A percentile compares a stretch with the other conserved stretches of the same genome.
These are phyloP conservation scores for Caenorhabditis japonica DNA, from an alignment of 2,888 invertebrate species.

Conservation along the genomic window DNA sequence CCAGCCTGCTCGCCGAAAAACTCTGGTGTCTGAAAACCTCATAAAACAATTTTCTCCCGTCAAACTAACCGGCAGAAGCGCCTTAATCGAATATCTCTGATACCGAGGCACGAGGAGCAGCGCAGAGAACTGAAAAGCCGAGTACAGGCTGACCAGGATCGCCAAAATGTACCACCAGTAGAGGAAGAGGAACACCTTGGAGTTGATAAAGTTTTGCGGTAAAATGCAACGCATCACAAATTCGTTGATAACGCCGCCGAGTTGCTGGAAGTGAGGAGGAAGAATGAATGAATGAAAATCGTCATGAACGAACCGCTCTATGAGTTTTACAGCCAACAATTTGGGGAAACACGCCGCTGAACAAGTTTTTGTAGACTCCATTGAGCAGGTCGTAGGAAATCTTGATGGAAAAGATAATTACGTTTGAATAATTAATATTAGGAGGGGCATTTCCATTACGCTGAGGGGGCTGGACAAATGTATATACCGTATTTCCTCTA, in stretches of 20 bases:
- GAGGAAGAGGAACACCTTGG: conserved; percentile 58
- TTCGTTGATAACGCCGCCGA: conserved; percentile 15
- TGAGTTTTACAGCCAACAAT: conserved; percentile 27
- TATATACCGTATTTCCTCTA: no score
- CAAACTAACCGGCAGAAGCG: conserved; percentile 35
- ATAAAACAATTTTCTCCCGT: background rate
- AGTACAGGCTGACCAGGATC: conserved; percentile 37
- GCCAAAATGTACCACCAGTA: conserved; percentile 61
- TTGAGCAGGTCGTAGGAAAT: conserved; percentile 40
- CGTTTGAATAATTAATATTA: no score
- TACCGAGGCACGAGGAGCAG: conserved; percentile 23
- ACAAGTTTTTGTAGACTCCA: conserved; percentile 27
- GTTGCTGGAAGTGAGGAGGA: no score
- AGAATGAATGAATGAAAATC: no score
- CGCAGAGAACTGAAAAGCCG: conserved; percentile 33
- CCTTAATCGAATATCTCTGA: conserved; percentile 35
- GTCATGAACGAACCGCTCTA: no score
- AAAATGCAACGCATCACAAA: conserved; percentile 52
- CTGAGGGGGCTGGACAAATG: no score
- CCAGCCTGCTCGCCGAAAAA: conserved; percentile 18
- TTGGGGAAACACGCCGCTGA: conserved; percentile 37
- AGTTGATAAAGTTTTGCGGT: conserved; percentile 59
- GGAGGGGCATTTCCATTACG: no score
- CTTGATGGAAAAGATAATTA: no score
- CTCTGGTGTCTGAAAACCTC: conserved; percentile 26